phyloP scores from a whole-genome alignment of 30 jellyfish, hydroid and myxozoan species.

The Aurelia sp. region DNA sequence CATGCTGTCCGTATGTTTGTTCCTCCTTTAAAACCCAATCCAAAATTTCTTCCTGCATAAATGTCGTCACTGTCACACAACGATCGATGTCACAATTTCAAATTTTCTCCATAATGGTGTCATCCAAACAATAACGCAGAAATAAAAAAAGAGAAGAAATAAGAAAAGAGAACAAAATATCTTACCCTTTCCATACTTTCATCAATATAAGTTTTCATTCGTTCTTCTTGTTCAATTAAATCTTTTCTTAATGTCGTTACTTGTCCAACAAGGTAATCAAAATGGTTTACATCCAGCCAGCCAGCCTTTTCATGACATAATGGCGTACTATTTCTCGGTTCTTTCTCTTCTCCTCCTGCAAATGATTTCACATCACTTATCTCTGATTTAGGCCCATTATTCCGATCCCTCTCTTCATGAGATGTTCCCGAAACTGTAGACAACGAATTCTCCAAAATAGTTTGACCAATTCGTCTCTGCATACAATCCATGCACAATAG shows the following conservation, averaged over 20 bases:
- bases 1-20: too few species aligned
- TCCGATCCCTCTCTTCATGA: constrained; percentile 15
- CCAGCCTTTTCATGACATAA: not conserved
- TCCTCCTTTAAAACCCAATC: too few species aligned
- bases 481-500: constrained; percentile 20
- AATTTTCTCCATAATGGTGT: too few species aligned
- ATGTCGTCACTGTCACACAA: too few species aligned
- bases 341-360: not conserved
- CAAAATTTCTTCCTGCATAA: too few species aligned
- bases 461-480: not conserved
- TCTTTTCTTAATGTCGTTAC: constrained; percentile 69
- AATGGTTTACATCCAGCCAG: constrained; percentile 63
- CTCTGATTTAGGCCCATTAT: not conserved
- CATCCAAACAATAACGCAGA: too few species aligned
- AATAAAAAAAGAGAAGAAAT: too few species aligned
- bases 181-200: constrained; percentile 71
- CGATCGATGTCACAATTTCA: too few species aligned
- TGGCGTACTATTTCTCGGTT: constrained; percentile 10
- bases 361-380: not conserved
- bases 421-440: not conserved
- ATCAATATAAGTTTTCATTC: constrained; percentile 44
- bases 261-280: constrained; percentile 79
- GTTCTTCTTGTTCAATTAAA: constrained; percentile 63
- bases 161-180: too few species aligned
- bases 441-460: constrained; percentile 23